These are phyloP conservation scores for Plotosus lineatus DNA, from an alignment of 2,113 vertebrate species.

Conservation along the genomic window DNA sequence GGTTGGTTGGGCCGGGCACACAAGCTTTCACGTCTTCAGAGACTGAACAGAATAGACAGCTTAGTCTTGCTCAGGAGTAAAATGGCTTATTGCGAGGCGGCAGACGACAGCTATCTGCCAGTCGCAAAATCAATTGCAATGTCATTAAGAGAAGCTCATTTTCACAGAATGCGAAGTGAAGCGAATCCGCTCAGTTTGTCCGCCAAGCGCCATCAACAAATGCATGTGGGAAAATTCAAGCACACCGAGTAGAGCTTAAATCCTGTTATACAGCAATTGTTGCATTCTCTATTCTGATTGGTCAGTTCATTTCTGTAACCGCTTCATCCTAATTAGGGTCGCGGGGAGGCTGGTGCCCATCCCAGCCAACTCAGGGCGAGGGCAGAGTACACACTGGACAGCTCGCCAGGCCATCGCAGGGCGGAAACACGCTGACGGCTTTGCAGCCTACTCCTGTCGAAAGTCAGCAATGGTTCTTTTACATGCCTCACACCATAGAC, in stretches of 20 bases:
- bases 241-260: not conserved
- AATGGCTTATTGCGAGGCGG: constrained; percentile 66
- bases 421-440: no score
- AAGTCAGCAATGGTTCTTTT: no score
- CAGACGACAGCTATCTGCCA: constrained; percentile 68
- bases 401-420: no score
- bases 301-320: no score
- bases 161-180: constrained; percentile 65
- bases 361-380: no score
- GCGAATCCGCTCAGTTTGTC: constrained; percentile 47
- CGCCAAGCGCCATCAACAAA: not conserved
- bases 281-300: not conserved
- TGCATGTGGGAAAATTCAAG: not conserved
- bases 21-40: not conserved
- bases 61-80: constrained; percentile 49
- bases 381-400: no score
- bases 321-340: no score
- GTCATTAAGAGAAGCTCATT: constrained; percentile 74
- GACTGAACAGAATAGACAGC: constrained; percentile 15
- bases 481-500: no score
- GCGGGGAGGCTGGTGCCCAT: no score
- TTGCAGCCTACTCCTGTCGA: no score
- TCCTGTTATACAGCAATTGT: not conserved
- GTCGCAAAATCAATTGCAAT: constrained; percentile 76
- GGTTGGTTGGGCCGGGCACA: constrained; percentile 1